phyloP scores from a whole-genome alignment of 2,888 invertebrate genomes.

The Drosophila buzzatii region DNA sequence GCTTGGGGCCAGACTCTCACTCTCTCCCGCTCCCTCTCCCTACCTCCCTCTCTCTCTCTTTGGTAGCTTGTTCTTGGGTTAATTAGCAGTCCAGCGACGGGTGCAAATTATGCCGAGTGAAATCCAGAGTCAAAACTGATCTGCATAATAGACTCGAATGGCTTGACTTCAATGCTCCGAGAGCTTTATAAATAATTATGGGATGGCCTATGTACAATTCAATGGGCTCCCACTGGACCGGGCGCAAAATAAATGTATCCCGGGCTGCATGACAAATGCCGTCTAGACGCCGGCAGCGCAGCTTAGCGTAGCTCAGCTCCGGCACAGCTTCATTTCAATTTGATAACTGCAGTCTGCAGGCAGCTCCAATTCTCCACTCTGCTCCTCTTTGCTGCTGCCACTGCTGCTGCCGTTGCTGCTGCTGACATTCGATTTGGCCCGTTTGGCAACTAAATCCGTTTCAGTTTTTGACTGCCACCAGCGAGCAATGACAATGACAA shows the following conservation, averaged over 20 bases:
- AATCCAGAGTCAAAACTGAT: constrained; percentile 54
- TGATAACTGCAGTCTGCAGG: constrained; percentile 57
- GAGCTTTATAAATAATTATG: constrained; percentile 55
- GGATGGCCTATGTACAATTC: not conserved
- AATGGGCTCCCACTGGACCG: not conserved
- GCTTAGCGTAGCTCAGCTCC: constrained; percentile 50
- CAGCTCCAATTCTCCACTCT: not conserved
- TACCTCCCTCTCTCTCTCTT: not conserved
- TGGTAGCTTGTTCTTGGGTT: constrained; percentile 30
- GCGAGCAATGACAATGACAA: constrained; percentile 53
- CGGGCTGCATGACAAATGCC: constrained; percentile 70
- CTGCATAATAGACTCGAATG: constrained; percentile 57
- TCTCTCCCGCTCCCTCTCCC: not conserved
- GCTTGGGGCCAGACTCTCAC: constrained; percentile 36
- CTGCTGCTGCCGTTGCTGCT: constrained; percentile 24
- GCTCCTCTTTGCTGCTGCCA: too few species aligned
- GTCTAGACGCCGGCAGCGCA: constrained; percentile 63
- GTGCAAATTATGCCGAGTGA: constrained; percentile 60
- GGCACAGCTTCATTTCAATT: constrained; percentile 60
- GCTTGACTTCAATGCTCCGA: constrained; percentile 32
- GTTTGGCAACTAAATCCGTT: constrained; percentile 66
- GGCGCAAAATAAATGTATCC: constrained; percentile 59
- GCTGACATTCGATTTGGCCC: constrained; percentile 63
- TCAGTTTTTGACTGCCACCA: constrained; percentile 57
- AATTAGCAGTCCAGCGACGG: constrained; percentile 58